Percentiles rank a stretch among this genome's conserved stretches.
Conservation (phyloP, 2,888 invertebrate species). For the Ecliptopera silaceata region DNA sequence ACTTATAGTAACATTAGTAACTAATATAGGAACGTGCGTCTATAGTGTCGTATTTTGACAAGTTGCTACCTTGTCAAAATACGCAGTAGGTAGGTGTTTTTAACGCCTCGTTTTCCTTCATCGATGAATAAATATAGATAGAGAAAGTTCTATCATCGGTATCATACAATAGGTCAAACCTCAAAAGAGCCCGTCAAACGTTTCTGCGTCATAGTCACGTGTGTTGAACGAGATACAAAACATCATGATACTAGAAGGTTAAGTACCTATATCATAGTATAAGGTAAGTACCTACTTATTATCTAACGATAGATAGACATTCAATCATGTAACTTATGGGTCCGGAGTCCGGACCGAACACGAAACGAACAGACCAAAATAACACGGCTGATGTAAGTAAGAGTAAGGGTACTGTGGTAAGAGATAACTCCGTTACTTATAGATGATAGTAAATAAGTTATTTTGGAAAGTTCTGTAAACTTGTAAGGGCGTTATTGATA, state of each 20-base stretch:
- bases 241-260: slow-evolving; percentile 14
- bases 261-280: too few species aligned
- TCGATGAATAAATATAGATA: background rate
- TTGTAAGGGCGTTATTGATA: too few species aligned
- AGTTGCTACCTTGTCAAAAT: too few species aligned
- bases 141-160: background rate
- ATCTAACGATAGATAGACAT: slow-evolving; percentile 6
- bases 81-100: too few species aligned
- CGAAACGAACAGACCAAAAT: background rate
- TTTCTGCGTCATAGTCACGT: slow-evolving; percentile 2
- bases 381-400: background rate
- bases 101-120: too few species aligned
- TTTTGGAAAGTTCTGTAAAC: too few species aligned
- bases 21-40: too few species aligned
- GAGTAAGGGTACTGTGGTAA: background rate
- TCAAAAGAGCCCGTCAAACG: background rate
- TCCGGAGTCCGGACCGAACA: background rate
- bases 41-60: too few species aligned
- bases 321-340: background rate
- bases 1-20: too few species aligned
- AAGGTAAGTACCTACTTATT: background rate
- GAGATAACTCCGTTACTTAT: background rate
- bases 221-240: background rate
- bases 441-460: too few species aligned
- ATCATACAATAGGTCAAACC: background rate